Base-by-base conservation (phyloP, 2,888 invertebrate genomes). In the Bunonema sp. region DNA sequence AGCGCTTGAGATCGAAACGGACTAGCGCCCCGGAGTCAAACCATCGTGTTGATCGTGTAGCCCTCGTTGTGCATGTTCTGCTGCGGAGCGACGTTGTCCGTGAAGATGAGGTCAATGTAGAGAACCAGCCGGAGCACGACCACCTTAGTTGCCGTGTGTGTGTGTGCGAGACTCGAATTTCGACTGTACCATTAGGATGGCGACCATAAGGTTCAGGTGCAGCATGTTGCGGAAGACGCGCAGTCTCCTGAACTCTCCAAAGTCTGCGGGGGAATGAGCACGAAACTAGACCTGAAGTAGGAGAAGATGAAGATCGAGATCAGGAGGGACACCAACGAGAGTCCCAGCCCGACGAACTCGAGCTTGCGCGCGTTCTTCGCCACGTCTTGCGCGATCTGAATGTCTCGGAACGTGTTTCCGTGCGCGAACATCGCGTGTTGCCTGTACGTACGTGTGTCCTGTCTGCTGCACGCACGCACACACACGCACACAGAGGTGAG, bases 261-360 rank as follows among this genome's bases (percentile, higher is more conserved):
- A 80, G 67, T 21, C 4, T 15, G 16, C 21, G 19, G 31, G 22
- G 30, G 12, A 15, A 12, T 20, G 21, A 10, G 82, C 81, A 31
- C 20, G 5, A 24, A 15, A 38, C 36, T 29, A 35, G 71, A 84
- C 84, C 83, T 79, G 72, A 82, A 86, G 56, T 79, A 77, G 54
- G 78, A 79, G 70, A 86, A 87, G 53, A 88, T 84, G 37, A 78
- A 72, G 34, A 88, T 73, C 0, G 86, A 83, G 18, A 81, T 68
- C 12, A 81, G 67, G 22, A 87, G 72, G 0, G 82, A 79, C 12
- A 82, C 68, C 4, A 85, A 73, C 0, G 88, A 88, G 7, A 82
- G 68, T 41, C 79, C 79, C 31, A 85, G 77, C 1, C 88, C 88
- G 19, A 72, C 69, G 19, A 81, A 77, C 72, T 89, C 88, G 69